Conservation (phyloP, 2,797 vertebrate genomes). For the Australoheros facetus region DNA sequence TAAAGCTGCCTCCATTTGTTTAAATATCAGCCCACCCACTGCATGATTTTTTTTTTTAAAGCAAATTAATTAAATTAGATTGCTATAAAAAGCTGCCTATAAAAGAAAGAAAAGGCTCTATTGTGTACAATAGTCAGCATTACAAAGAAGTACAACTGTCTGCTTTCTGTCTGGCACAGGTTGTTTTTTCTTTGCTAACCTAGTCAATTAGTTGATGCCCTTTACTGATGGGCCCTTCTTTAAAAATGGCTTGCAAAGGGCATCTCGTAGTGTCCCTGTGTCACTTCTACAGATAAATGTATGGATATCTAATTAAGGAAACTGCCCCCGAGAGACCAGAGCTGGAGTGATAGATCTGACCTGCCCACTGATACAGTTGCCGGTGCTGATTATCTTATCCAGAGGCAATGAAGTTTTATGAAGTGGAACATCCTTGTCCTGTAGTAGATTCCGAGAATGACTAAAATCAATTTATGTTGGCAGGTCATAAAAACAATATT, state of each 20-base stretch:
- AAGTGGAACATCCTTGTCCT: slow-evolving; percentile 27
- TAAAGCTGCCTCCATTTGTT: slow-evolving; percentile 41
- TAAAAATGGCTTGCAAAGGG: slow-evolving; percentile 39
- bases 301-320: slow-evolving; percentile 67
- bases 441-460: background rate
- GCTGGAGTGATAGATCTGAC: slow-evolving; percentile 33
- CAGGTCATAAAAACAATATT: slow-evolving; percentile 42
- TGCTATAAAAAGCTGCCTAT: slow-evolving; percentile 48
- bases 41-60: background rate
- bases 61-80: slow-evolving; percentile 49
- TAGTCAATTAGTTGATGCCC: background rate
- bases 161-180: background rate
- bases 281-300: slow-evolving; percentile 49
- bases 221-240: slow-evolving; percentile 1
- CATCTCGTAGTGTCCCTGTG: slow-evolving; percentile 34
- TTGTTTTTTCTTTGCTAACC: slow-evolving; percentile 6
- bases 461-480: slow-evolving; percentile 26
- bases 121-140: slow-evolving; percentile 10
- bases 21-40: slow-evolving; percentile 31
- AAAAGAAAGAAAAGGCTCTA: slow-evolving; percentile 29
- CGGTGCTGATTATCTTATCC: slow-evolving; percentile 48
- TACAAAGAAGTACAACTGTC: slow-evolving; percentile 9
- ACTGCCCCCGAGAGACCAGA: slow-evolving; percentile 62
- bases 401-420: slow-evolving; percentile 47
- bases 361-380: slow-evolving; percentile 23